These are phyloP conservation scores for Metopia argyrocephala DNA, from an alignment of 2,888 invertebrate species.

Conservation along the genomic window DNA sequence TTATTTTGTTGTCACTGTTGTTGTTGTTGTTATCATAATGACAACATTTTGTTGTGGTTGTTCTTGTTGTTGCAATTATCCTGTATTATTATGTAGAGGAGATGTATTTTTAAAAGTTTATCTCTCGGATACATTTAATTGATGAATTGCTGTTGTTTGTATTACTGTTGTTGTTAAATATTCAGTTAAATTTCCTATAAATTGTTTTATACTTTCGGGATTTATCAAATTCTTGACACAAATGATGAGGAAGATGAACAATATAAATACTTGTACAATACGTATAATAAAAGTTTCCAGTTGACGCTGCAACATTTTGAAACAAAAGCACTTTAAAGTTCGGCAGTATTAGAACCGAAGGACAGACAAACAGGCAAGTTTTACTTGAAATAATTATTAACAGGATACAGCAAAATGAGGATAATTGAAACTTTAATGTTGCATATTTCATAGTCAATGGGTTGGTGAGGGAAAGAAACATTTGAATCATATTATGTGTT, in stretches of 20 bases:
- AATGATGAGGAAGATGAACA: background rate
- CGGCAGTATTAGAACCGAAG: background rate
- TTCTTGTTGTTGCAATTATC: background rate
- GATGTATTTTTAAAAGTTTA: constrained; percentile 1
- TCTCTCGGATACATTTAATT: constrained; percentile 57
- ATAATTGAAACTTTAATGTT: background rate
- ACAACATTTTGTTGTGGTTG: constrained; percentile 34
- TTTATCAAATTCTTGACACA: constrained; percentile 20
- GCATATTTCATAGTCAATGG: background rate
- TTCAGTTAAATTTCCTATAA: constrained; percentile 57
- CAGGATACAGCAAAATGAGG: background rate
- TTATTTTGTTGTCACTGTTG: background rate
- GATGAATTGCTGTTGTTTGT: constrained; percentile 57
- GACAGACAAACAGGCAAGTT: background rate
- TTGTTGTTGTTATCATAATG: constrained; percentile 45
- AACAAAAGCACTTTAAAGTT: too few relatives aligned
- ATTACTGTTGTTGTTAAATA: constrained; percentile 57
- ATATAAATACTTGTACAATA: too few relatives aligned
- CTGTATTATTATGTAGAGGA: background rate
- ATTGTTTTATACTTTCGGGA: constrained; percentile 57
- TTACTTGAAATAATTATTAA: background rate
- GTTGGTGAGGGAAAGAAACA: background rate
- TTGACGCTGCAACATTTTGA: too few relatives aligned
- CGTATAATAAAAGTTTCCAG: too few relatives aligned
- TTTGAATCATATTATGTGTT: background rate